A percentile compares a stretch with the other conserved stretches of the same genome.
Evolutionary conservation across 2,797 vertebrate species (phyloP).

Genomic region (Selene dorsalis): DNA sequence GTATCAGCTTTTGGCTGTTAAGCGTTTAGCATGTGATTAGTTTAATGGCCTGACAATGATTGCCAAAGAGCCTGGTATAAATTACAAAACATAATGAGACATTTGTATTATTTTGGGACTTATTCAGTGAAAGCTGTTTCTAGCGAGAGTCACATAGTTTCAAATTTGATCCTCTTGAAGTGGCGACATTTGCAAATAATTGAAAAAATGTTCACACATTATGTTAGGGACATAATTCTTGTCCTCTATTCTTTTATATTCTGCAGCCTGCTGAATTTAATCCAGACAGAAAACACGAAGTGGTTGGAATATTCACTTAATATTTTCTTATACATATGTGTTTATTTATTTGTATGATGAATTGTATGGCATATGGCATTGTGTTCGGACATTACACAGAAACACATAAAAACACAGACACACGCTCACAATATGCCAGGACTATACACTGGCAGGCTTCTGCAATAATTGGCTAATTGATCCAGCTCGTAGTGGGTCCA

Average conservation of each 20-base stretch:
- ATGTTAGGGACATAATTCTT: not conserved
- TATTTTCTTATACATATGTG: not conserved
- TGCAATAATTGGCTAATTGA: constrained; percentile 77
- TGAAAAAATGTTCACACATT: not conserved
- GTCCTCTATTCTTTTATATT: not conserved
- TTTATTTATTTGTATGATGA: not conserved
- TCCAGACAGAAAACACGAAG: not conserved
- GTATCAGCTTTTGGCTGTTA: constrained; percentile 61
- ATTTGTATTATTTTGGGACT: constrained; percentile 42
- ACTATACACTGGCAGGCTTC: constrained; percentile 57
- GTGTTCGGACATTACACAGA: constrained; percentile 1
- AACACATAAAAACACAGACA: constrained; percentile 37
- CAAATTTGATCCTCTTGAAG: not conserved
- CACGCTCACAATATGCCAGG: constrained; percentile 33
- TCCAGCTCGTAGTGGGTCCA: constrained; percentile 71
- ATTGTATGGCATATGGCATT: not conserved
- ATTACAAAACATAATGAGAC: constrained; percentile 62
- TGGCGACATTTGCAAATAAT: not conserved
- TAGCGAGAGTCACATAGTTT: too few species aligned
- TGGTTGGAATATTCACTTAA: too few species aligned
- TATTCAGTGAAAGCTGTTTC: constrained; percentile 13
- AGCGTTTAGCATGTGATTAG: constrained; percentile 70
- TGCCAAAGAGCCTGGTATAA: constrained; percentile 58
- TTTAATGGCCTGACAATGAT: constrained; percentile 67
- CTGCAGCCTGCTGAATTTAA: not conserved